Evolutionary conservation across 2,797 vertebrate species (phyloP), one percentile per base, ranked within the genome.

Genomic region (Cichlasoma orientale): DNA sequence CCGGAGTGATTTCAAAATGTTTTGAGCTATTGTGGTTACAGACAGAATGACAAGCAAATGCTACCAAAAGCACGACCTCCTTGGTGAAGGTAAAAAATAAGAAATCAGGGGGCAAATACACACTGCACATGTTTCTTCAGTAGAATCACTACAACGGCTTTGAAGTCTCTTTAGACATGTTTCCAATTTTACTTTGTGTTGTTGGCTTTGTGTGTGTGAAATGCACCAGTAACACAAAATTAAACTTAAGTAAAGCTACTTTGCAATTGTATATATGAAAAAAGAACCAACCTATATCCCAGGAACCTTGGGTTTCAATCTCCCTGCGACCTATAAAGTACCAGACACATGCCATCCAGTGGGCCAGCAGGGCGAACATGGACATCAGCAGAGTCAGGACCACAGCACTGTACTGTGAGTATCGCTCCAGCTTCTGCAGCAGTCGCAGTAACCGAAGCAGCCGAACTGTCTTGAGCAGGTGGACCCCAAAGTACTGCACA

Each of bases 321-420:
- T 97, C 96, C 47, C 52, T 92, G 80, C 93, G 96, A 4, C 97
- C 97, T 0, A 97, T 97, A 92, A 96, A 97, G 94, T 96, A 97
- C 97, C 97, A 97, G 86, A 96, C 75, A 16, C 97, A 97, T 82
- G 97, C 97, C 88, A 97, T 97, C 97, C 97, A 97, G 93, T 97
- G 97, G 19, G 97, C 96, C 5, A 97, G 94, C 89, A 97, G 93
- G 14, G 95, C 97, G 18, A 97, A 97, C 92, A 96, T 96, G 13
- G 95, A 96, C 97, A 97, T 97, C 76, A 97, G 96, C 85, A 97
- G 93, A 1, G 96, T 96, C 36, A 97, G 95, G 56, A 97, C 96
- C 84, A 97, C 95, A 0, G 97, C 96, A 9, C 97, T 97, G 93
- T 97, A 97, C 92, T 97, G 96, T 0, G 97, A 97, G 92, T 97